Evolutionary conservation across 2,888 invertebrate genomes (phyloP), one percentile per base, ranked within the genome.

Genomic region (Epirrhoe alternata): DNA sequence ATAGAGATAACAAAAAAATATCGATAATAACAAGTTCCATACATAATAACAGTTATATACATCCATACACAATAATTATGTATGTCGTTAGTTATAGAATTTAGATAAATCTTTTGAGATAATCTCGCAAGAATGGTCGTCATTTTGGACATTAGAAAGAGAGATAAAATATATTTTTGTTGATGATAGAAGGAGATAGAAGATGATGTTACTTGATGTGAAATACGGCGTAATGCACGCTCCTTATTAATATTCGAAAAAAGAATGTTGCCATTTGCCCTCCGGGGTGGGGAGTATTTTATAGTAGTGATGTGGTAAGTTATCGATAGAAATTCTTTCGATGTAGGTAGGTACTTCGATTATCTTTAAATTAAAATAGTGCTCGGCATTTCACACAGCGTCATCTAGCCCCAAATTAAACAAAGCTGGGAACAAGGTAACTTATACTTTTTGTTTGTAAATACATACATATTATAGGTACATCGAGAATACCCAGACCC

Each of bases 211-310:
- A 82, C 87, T 83, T 82, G 84, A 87, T 86, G 89, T 90, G 89
- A 91, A 88, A 90, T 90, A 90, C 90, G 86, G 88, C 86, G 88
- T 91, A 91, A 89, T 89, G 88, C 88, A 86, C 86, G 86, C 87
- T 89, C 84, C 89, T 90, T 91, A 90, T 90, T 91, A 91, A 91
- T 90, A 91, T 91, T 90, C 89, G 83, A 90, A 90, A 91, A 90
- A 91, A 91, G 87, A 91, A 91, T 90, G 86, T 88, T 88, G 84
- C 90, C 87, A 88, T 87, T 82, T 84, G 86, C 87, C 90, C 86
- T 80, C 75, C 74, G 88, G 90, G 81, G 75, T 78, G 82, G 86
- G 85, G 86, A 85, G 88, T 86, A 83, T 84, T 86, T 86, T 83
- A 81, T 77, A 68, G 61, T 83, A 87, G 86, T 74, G 87, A 58